Conservation (phyloP, 1,140 invertebrate genomes). For the Trachymyrmex septentrionalis region DNA sequence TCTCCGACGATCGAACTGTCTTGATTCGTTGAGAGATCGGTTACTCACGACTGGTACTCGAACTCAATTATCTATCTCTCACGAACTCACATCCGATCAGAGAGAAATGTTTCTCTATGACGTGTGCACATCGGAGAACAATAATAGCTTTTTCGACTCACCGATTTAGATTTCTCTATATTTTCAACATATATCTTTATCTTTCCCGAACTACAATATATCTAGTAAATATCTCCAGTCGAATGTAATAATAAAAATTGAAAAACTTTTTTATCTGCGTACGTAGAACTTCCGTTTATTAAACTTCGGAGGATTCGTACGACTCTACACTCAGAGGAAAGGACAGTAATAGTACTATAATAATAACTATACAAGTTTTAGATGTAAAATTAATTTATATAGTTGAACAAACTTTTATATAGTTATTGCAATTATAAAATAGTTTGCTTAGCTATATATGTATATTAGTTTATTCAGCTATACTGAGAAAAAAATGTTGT, state of each 20-base stretch:
- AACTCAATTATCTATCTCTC: too few relatives aligned
- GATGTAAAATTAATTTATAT: too few relatives aligned
- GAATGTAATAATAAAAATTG: background rate
- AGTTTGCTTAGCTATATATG: too few relatives aligned
- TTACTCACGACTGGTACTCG: slow-evolving; percentile 19
- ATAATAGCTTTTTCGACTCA: background rate
- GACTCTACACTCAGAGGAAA: background rate
- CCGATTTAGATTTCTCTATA: background rate
- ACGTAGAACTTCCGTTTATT: background rate
- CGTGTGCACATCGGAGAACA: background rate
- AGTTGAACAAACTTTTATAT: too few relatives aligned
- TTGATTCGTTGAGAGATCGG: slow-evolving; percentile 43
- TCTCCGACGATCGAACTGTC: slow-evolving; percentile 43
- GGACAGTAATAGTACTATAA: too few relatives aligned
- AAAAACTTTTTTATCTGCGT: background rate
- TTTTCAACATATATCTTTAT: background rate
- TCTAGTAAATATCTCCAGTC: background rate
- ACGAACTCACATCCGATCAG: background rate
- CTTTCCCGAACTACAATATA: background rate
- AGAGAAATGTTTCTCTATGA: background rate
- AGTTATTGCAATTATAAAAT: too few relatives aligned
- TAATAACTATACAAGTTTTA: too few relatives aligned
- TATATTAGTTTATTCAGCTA: too few relatives aligned
- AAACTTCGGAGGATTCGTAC: background rate
- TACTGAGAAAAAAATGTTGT: too few relatives aligned